These are phyloP conservation scores for Jaculus jaculus DNA, from an alignment of 2,113 vertebrate species.

Conservation along the genomic window DNA sequence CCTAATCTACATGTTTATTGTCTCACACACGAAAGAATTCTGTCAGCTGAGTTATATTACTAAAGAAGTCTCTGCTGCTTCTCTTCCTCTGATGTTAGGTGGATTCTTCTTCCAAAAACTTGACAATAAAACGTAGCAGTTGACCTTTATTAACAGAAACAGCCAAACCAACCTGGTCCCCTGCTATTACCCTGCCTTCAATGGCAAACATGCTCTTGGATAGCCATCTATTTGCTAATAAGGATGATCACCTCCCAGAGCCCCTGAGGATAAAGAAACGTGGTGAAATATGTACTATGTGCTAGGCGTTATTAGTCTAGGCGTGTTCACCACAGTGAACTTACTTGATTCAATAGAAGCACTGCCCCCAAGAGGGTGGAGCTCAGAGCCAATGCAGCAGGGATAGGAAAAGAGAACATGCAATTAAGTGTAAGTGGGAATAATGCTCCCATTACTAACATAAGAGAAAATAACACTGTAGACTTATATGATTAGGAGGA, in stretches of 20 bases:
- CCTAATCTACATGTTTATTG: not conserved
- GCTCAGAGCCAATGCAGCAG: not conserved
- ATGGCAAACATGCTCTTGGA: not conserved
- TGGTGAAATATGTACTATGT: not conserved
- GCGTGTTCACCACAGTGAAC: not conserved
- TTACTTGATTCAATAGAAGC: not conserved
- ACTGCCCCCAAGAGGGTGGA: not conserved
- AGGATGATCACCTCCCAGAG: not conserved
- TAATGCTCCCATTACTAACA: not conserved
- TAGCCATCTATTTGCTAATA: not conserved
- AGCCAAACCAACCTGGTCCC: not conserved
- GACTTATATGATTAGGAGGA: too few relatives aligned
- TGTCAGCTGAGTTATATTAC: not conserved
- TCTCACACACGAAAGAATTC: not conserved
- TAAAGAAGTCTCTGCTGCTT: slow-evolving; percentile 16
- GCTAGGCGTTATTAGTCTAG: not conserved
- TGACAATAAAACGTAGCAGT: not conserved
- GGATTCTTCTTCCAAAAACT: not conserved
- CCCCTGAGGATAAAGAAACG: not conserved
- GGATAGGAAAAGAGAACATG: not conserved
- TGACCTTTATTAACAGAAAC: slow-evolving; percentile 16
- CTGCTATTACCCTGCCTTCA: not conserved
- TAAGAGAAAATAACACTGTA: slow-evolving; percentile 9
- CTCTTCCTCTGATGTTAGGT: not conserved
- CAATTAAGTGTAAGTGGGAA: slow-evolving; percentile 10